Percentiles rank a stretch among this genome's conserved stretches.
Conservation (phyloP, 2,113 vertebrate species). For the Leucopsar rothschildi region DNA sequence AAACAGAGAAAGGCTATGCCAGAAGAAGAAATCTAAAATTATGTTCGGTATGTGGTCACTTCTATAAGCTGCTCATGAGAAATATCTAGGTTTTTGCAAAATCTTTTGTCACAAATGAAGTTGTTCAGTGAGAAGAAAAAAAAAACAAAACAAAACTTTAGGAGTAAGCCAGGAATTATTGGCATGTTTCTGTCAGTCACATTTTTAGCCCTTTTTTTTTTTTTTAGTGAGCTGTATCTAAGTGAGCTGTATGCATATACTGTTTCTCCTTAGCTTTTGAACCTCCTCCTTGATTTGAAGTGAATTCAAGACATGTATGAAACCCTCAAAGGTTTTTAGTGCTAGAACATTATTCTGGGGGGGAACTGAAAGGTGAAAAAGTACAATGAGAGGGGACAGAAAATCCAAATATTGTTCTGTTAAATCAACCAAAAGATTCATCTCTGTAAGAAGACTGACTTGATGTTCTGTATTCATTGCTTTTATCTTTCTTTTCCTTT, state of each 20-base stretch:
- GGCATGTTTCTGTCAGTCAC: not conserved
- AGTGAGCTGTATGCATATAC: not conserved
- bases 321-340: not conserved
- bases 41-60: not conserved
- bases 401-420: not conserved
- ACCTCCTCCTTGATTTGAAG: not conserved
- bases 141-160: not conserved
- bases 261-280: not conserved
- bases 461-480: not conserved
- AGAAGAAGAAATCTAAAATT: not conserved
- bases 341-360: not conserved
- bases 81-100: not conserved
- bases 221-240: not conserved
- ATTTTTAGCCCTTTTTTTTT: not conserved
- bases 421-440: not conserved
- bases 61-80: not conserved
- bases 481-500: not conserved
- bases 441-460: not conserved
- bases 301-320: not conserved
- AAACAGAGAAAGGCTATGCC: not conserved
- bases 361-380: not conserved
- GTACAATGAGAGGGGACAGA: not conserved
- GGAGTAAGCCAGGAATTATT: not conserved
- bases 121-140: not conserved
- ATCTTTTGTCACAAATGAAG: not conserved